These are phyloP conservation scores for Cyprinus carpio DNA, from an alignment of 2,113 vertebrate genomes.

Conservation along the genomic window DNA sequence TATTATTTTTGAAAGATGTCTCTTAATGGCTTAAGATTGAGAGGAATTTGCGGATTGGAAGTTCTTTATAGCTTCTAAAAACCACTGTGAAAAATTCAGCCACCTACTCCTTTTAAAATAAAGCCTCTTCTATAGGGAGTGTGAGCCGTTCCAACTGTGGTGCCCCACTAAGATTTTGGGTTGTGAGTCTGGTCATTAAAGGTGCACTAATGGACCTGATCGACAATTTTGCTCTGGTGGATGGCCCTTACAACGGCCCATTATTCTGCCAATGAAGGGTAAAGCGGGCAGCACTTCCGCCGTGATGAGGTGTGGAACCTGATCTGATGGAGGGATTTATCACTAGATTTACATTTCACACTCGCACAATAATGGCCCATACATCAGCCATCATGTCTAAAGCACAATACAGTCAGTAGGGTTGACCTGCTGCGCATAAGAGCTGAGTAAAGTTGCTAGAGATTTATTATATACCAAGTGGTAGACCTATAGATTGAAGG, in stretches of 20 bases:
- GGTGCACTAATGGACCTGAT: conserved; percentile 74
- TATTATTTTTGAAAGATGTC: no score
- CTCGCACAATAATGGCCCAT: conserved; percentile 23
- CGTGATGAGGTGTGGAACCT: conserved; percentile 51
- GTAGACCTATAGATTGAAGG: conserved; percentile 7
- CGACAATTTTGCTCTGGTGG: conserved; percentile 68
- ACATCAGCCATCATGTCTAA: conserved; percentile 30
- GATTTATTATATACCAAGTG: conserved; percentile 10
- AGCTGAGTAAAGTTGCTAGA: conserved; percentile 8
- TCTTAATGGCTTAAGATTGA: no score
- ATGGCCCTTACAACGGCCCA: conserved; percentile 53
- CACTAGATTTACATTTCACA: conserved; percentile 49
- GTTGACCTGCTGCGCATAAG: neutral
- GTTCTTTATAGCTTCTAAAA: no score
- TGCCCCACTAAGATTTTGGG: conserved; percentile 61
- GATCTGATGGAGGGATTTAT: conserved; percentile 45
- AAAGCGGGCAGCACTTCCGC: conserved; percentile 50
- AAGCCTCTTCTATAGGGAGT: neutral
- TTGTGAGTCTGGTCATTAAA: conserved; percentile 69
- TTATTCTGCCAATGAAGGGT: conserved; percentile 71
- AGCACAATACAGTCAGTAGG: conserved; percentile 20
- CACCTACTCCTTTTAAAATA: conserved; percentile 1
- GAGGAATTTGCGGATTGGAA: no score
- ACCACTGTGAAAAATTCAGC: no score
- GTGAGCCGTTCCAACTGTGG: conserved; percentile 6